phyloP scores from a whole-genome alignment of 2,113 vertebrate genomes.

The Hydrolagus affinis region DNA sequence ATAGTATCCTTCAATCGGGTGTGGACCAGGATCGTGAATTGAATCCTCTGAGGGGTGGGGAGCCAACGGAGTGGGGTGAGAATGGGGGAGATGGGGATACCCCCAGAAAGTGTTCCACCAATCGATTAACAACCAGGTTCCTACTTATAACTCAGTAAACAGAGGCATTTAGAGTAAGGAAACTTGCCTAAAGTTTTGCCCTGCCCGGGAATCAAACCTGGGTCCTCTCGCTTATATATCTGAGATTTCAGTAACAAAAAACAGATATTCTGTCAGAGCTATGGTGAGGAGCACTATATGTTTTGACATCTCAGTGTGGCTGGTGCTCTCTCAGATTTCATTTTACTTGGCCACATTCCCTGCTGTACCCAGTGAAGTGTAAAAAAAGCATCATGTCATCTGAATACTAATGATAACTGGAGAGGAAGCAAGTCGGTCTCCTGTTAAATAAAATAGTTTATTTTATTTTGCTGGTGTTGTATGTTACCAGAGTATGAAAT shows the following conservation, averaged over 20 bases:
- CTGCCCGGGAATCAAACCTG: too few species aligned
- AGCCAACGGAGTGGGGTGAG: too few species aligned
- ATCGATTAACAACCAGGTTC: too few species aligned
- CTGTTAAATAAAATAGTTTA: conserved; percentile 12
- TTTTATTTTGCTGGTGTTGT: not conserved
- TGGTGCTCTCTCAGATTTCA: not conserved
- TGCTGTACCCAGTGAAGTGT: not conserved
- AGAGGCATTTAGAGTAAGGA: too few species aligned
- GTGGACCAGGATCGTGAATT: too few species aligned
- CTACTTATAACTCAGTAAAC: too few species aligned
- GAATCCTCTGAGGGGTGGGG: too few species aligned
- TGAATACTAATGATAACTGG: conserved; percentile 27
- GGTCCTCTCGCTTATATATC: not conserved
- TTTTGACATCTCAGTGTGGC: not conserved
- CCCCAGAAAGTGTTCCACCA: too few species aligned
- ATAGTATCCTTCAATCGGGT: too few species aligned
- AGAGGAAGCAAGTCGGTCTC: not conserved
- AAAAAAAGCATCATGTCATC: not conserved
- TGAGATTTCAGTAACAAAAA: not conserved
- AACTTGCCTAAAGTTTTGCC: too few species aligned
- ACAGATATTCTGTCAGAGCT: not conserved
- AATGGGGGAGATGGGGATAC: too few species aligned
- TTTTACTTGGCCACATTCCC: not conserved
- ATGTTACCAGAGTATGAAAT: not conserved
- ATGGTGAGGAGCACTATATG: not conserved